These are phyloP conservation scores for Chamaetylas fuelleborni DNA, from an alignment of 2,113 vertebrate genomes.

Conservation along the genomic window DNA sequence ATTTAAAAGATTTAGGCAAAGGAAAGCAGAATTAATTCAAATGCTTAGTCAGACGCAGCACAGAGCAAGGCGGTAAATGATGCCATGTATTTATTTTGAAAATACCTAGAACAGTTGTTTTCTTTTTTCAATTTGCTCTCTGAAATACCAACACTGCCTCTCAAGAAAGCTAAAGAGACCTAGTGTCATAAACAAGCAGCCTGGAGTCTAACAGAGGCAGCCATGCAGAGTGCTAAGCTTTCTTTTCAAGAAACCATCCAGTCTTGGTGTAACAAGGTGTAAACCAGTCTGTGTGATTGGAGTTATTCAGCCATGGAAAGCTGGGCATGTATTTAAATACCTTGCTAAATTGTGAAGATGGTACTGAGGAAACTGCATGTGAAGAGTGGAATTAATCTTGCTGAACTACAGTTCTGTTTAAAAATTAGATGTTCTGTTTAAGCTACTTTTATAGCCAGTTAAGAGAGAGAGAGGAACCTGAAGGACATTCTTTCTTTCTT, in stretches of 20 bases:
- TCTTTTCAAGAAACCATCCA: not conserved
- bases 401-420: not conserved
- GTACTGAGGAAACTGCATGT: not conserved
- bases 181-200: slow-evolving; percentile 11
- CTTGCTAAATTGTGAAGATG: not conserved
- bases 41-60: not conserved
- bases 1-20: slow-evolving; percentile 21
- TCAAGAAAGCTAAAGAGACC: slow-evolving; percentile 13
- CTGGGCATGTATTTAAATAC: not conserved
- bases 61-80: not conserved
- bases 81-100: not conserved
- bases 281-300: not conserved
- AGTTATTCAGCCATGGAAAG: not conserved
- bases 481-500: not conserved
- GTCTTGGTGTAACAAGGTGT: not conserved
- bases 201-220: not conserved
- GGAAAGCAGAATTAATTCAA: slow-evolving; percentile 12
- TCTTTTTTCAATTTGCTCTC: not conserved
- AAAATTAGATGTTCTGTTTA: not conserved
- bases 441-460: not conserved
- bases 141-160: not conserved
- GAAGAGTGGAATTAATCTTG: not conserved
- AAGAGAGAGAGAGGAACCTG: not conserved
- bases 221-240: not conserved
- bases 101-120: not conserved